Evolutionary conservation across 2,797 vertebrate genomes (phyloP), one percentile per base, ranked within the genome.

Genomic region (Molothrus ater): DNA sequence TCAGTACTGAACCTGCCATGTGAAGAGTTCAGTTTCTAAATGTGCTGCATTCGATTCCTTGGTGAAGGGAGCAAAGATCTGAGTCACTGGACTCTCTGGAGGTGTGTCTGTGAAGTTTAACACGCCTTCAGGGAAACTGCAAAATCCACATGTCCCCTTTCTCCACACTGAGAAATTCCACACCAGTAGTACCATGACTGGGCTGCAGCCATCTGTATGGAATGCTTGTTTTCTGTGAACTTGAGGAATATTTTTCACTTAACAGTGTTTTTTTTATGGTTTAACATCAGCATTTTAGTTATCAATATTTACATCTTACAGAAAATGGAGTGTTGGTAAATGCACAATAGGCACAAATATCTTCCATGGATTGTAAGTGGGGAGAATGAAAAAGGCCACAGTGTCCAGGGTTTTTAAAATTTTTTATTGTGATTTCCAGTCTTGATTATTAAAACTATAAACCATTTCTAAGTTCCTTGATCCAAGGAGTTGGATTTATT

Each of bases 381-480:
- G 22, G 21, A 86, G 22, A 83, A 87, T 69, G 4, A 64, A 51
- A 59, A 82, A 85, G 36, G 28, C 19, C 20, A 29, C 6, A 76
- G 10, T 32, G 17, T 32, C 59, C 31, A 15, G 7, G 9, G 13
- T 1, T 76, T 85, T 74, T 71, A 12, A 0, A 4, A 24, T 10
- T n/a, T 86, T 93, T 80, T 80, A 79, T 40, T 79, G 9, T 75
- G 2, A 13, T 75, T 94, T 40, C 8, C 32, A 92, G 26, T 64
- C 29, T 75, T 56, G 25, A 59, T 17, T 80, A 92, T 81, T 93
- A 88, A 88, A 93, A 72, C 63, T 32, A 81, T 80, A 88, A 93
- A 92, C 8, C 24, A 74, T 73, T 83, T 95, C 38, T 65, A 83
- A 53, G 53, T 71, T 32, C 32, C 34, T 88, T 4, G 0, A 42